Evolutionary conservation across 1,140 invertebrate species (phyloP), one percentile per base, ranked within the genome.

Genomic region (Drosophila subobscura): DNA sequence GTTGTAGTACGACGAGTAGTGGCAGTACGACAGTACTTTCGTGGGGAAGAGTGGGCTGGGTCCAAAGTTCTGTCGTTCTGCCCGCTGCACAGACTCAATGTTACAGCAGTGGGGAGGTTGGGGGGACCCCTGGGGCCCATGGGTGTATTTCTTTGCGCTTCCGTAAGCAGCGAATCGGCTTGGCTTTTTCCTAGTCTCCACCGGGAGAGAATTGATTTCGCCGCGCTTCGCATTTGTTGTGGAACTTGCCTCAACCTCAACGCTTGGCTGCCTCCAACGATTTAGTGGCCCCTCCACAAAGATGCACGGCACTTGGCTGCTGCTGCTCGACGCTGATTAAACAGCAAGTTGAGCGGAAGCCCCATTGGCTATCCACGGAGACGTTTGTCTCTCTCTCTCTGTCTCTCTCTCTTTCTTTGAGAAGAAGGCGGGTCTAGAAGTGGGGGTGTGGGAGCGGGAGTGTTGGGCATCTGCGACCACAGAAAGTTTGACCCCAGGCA

Each of bases 71-170:
- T 37, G 0, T 53, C 78, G 77, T 86, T 81, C 72, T 77, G 81
- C 83, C 76, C 57, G 45, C 59, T 71, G 81, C 77, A 46, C 83
- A 81, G 42, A 63, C 63, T 78, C 56, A 63, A 45, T 63, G 42
- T 66, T 40, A 68, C 16, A 20, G 16, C 16, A 20, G 52, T 70
- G 50, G 47, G 16, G 20, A n/a, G 33, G 16, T 50, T 22, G 64
- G 55, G 64, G 22, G 25, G 27, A 20, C 16, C 1, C 16, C 16
- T 20, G 16, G 16, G 16, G 16, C 16, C 16, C 16, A 64, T 81
- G 75, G 63, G 78, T 70, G 83, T 83, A 88, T 83, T 86, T 86
- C 83, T 86, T 86, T 88, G 83, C 83, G 83, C 83, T 86, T 88
- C 58, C 84, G 45, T 88, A 86, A 86, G 81, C 81, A 86, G 75